Evolutionary conservation across 1,140 invertebrate species (phyloP).

Genomic region (Onthophagus taurus): DNA sequence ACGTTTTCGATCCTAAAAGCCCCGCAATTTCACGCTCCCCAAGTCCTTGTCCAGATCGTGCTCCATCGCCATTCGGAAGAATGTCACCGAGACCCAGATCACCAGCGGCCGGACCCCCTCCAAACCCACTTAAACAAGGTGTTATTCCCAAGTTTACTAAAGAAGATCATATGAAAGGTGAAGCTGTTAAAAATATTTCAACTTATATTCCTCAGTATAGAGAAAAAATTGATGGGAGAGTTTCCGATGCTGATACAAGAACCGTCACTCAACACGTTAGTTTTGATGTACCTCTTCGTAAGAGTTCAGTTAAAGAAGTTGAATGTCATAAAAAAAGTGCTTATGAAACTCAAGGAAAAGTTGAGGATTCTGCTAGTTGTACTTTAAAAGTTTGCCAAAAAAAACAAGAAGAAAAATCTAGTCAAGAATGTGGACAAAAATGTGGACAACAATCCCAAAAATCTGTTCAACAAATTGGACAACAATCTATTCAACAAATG

Average conservation of each 20-base stretch:
- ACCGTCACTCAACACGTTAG: not conserved
- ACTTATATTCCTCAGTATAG: slow-evolving; percentile 29
- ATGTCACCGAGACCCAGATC: slow-evolving; percentile 39
- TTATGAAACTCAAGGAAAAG: not conserved
- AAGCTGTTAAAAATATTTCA: slow-evolving; percentile 27
- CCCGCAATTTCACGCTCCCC: slow-evolving; percentile 47
- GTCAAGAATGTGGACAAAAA: not conserved
- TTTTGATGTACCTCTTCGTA: not conserved
- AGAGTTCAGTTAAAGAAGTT: not conserved
- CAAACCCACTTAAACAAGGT: slow-evolving; percentile 44
- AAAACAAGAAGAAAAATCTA: not conserved
- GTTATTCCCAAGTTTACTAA: slow-evolving; percentile 21
- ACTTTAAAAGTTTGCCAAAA: not conserved
- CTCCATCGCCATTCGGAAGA: slow-evolving; percentile 22
- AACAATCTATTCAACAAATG: not conserved
- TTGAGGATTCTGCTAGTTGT: too few relatives aligned
- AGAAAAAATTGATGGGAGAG: slow-evolving; percentile 7
- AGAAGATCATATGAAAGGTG: slow-evolving; percentile 22
- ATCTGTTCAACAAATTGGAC: not conserved
- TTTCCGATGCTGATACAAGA: too few relatives aligned
- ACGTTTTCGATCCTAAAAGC: slow-evolving; percentile 45
- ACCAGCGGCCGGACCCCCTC: slow-evolving; percentile 50
- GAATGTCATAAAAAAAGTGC: not conserved
- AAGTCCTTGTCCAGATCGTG: slow-evolving; percentile 36
- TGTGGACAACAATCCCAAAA: not conserved